Evolutionary conservation across 2,797 vertebrate species (phyloP).

Genomic region (Urosaurus nigricauda): DNA sequence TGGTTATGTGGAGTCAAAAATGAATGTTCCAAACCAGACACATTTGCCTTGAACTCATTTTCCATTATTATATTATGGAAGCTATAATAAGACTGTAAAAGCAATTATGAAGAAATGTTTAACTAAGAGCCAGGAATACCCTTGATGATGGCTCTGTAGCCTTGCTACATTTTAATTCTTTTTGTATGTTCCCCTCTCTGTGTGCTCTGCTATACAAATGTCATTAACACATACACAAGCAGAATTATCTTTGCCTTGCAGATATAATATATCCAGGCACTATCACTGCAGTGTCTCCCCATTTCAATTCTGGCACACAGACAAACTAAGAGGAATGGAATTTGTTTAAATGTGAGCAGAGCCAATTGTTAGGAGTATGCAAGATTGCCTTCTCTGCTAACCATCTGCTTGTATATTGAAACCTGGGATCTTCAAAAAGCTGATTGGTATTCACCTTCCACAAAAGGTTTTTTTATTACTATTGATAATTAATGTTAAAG

Average conservation of each 20-base stretch:
- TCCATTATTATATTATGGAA: constrained; percentile 24
- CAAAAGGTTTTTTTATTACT: constrained; percentile 8
- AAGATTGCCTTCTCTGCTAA: constrained; percentile 15
- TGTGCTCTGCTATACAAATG: constrained; percentile 47
- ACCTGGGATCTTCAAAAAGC: constrained; percentile 13
- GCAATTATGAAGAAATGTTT: not conserved
- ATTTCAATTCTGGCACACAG: constrained; percentile 40
- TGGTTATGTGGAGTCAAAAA: constrained; percentile 35
- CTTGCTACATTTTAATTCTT: constrained; percentile 4
- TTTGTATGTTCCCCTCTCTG: constrained; percentile 32
- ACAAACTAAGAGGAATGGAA: constrained; percentile 39
- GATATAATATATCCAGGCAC: constrained; percentile 29
- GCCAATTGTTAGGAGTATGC: constrained; percentile 7
- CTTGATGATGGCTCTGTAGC: not conserved
- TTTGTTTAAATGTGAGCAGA: constrained; percentile 35
- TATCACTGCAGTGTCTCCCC: constrained; percentile 32
- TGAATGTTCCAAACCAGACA: not conserved
- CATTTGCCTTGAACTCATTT: constrained; percentile 12
- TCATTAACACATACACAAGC: constrained; percentile 28
- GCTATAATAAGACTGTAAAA: not conserved
- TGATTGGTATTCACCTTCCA: constrained; percentile 15
- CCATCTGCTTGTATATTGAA: not conserved
- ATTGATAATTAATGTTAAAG: constrained; percentile 45
- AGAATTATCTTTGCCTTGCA: constrained; percentile 65
- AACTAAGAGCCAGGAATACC: not conserved